Evolutionary conservation across 1,140 invertebrate species (phyloP), one percentile per base, ranked within the genome.

Genomic region (Parapsyche elsis): DNA sequence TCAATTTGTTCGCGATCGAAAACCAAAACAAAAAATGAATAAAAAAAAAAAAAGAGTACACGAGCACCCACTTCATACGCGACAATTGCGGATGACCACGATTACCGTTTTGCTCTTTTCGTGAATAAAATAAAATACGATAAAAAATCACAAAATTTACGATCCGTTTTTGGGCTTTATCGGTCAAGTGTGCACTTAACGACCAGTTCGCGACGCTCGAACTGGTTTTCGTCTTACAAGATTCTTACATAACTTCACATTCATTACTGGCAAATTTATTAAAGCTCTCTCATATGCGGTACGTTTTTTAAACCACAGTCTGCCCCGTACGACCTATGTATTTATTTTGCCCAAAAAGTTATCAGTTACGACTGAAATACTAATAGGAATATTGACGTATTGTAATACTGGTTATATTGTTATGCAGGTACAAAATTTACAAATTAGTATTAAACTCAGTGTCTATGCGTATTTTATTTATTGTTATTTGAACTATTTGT

Each of bases 241-340:
- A 67, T 23, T 67, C 64, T 67, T 67, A 67, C 64, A 30, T 30
- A 67, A 67, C 64, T 19, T 26, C 64, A 67, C 23, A 23, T 67
- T 67, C 64, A 67, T 67, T 67, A 67, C 21, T 23, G 64, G n/a
- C 57, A 5, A 61, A 61, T 61, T 61, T 61, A 61, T 61, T 61
- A 38, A 38, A 7, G 2, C 1, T 38, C 30, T 38, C 30, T 1
- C 7, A 38, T 38, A 7, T 38, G 7, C 30, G 30, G 7, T 1
- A 38, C 7, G 30, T 38, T 4, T 7, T 38, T n/a, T n/a, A n/a
- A n/a, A n/a, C n/a, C n/a, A n/a, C n/a, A n/a, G n/a, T n/a, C n/a
- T n/a, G n/a, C n/a, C n/a, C n/a, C n/a, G n/a, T n/a, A n/a, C n/a
- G n/a, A n/a, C n/a, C n/a, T n/a, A n/a, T n/a, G n/a, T n/a, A n/a